These are phyloP conservation scores for Drosophila picticornis DNA, from an alignment of 2,888 invertebrate species.

Conservation along the genomic window DNA sequence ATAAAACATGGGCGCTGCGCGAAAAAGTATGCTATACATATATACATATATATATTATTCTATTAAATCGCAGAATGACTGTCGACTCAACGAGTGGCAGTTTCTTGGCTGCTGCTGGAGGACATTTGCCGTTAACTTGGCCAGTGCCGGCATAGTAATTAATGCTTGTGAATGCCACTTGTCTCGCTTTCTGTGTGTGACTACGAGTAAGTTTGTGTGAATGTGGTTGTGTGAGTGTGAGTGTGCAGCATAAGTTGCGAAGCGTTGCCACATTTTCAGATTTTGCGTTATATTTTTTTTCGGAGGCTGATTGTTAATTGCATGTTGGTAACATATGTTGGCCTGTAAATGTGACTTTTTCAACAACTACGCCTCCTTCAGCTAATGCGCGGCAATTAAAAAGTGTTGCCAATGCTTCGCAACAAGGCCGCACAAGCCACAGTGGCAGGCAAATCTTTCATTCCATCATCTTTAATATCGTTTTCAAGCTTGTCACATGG, in stretches of 20 bases:
- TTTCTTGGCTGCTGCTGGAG: conserved; percentile 41
- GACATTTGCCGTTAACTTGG: conserved; percentile 51
- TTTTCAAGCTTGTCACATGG: conserved; percentile 61
- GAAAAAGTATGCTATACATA: conserved; percentile 70
- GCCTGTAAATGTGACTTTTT: conserved; percentile 49
- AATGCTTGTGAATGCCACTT: conserved; percentile 73
- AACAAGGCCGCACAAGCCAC: conserved; percentile 36
- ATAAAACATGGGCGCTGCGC: conserved; percentile 41
- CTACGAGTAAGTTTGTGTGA: conserved; percentile 14
- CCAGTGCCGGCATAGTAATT: conserved; percentile 73
- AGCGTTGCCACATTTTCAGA: conserved; percentile 56
- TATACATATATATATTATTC: conserved; percentile 20
- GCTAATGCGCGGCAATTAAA: conserved; percentile 58
- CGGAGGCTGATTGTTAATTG: conserved; percentile 71
- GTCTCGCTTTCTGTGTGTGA: conserved; percentile 21
- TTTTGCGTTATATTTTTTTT: conserved; percentile 37
- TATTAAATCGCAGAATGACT: conserved; percentile 39
- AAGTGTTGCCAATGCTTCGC: conserved; percentile 56
- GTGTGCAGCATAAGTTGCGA: conserved; percentile 3
- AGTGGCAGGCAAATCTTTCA: conserved; percentile 31
- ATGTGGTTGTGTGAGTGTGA: conserved; percentile 8
- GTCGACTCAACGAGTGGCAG: conserved; percentile 23
- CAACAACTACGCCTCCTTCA: background rate
- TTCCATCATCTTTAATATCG: conserved; percentile 4
- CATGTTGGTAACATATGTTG: conserved; percentile 69